phyloP scores from a whole-genome alignment of 2,888 invertebrate genomes.

The Pachymerium ferrugineum region DNA sequence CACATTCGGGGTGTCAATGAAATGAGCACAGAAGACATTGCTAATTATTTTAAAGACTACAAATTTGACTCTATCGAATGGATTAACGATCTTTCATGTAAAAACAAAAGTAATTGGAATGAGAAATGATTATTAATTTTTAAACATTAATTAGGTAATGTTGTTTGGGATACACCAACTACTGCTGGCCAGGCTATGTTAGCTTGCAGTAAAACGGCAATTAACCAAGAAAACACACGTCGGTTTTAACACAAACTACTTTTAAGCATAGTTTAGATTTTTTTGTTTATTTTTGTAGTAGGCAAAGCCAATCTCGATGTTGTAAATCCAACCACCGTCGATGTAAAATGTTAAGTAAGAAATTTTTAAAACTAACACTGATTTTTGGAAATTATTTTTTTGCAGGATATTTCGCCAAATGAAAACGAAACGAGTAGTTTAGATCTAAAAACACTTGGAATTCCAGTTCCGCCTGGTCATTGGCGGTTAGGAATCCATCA shows the following conservation, averaged over 20 bases:
- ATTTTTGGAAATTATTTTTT: too few species aligned
- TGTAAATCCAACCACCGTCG: too few species aligned
- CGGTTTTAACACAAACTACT: too few species aligned
- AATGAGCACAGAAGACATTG: slow-evolving; percentile 70
- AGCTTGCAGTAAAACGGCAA: slow-evolving; percentile 52
- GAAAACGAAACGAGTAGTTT: too few species aligned
- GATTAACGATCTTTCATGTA: slow-evolving; percentile 72
- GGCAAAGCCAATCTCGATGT: too few species aligned
- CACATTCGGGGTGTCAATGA: slow-evolving; percentile 69
- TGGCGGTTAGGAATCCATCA: slow-evolving; percentile 68
- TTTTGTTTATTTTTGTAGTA: too few species aligned
- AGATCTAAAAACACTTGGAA: slow-evolving; percentile 45
- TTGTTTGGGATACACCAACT: slow-evolving; percentile 58
- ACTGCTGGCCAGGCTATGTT: slow-evolving; percentile 58
- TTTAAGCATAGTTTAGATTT: too few species aligned
- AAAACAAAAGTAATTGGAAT: slow-evolving; percentile 22
- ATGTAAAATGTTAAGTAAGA: too few species aligned
- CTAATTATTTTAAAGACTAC: slow-evolving; percentile 70
- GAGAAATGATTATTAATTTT: neutral
- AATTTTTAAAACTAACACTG: too few species aligned
- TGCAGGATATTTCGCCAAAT: too few species aligned
- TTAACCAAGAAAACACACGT: slow-evolving; percentile 28
- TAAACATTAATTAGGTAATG: slow-evolving; percentile 54
- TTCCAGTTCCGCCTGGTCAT: slow-evolving; percentile 61
- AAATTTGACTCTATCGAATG: slow-evolving; percentile 73